phyloP scores from a whole-genome alignment of 2,113 vertebrate genomes.

The Aviceda subcristata region DNA sequence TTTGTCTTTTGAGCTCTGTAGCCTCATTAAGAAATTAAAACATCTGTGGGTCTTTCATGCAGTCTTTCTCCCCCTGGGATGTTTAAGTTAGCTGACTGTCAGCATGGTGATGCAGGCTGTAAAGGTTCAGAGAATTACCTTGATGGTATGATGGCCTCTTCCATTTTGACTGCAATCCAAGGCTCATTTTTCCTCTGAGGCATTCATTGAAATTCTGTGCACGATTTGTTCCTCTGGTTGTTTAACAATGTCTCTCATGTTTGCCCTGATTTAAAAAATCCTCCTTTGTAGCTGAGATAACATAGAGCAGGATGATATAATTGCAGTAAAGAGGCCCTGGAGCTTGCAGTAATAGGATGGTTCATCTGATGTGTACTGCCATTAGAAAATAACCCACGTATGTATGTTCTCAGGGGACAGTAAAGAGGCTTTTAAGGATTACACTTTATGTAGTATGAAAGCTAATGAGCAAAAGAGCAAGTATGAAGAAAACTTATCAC shows the following conservation, averaged over 20 bases:
- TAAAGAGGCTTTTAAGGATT: conserved; percentile 76
- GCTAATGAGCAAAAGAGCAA: conserved; percentile 71
- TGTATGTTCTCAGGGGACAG: conserved; percentile 67
- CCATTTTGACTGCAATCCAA: conserved; percentile 61
- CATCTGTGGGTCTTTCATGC: neutral
- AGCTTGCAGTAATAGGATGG: conserved; percentile 69
- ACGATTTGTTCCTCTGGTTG: conserved; percentile 64
- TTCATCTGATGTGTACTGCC: conserved; percentile 68
- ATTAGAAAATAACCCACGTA: conserved; percentile 67
- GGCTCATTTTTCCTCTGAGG: conserved; percentile 51
- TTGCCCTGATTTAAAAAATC: conserved; percentile 68
- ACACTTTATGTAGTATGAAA: conserved; percentile 59
- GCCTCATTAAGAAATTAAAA: conserved; percentile 56
- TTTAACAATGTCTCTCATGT: conserved; percentile 76
- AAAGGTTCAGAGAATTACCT: conserved; percentile 65
- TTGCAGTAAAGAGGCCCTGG: conserved; percentile 69
- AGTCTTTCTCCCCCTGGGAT: conserved; percentile 7
- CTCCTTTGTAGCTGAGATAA: conserved; percentile 70
- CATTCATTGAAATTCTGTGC: conserved; percentile 67
- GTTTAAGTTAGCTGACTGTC: conserved; percentile 41
- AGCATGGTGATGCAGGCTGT: conserved; percentile 26
- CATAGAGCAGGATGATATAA: conserved; percentile 67
- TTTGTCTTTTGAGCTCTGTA: neutral
- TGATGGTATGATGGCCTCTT: conserved; percentile 54
- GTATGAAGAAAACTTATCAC: neutral